Conservation (phyloP, 1,140 invertebrate species). For the Trachelipus rathkii region DNA sequence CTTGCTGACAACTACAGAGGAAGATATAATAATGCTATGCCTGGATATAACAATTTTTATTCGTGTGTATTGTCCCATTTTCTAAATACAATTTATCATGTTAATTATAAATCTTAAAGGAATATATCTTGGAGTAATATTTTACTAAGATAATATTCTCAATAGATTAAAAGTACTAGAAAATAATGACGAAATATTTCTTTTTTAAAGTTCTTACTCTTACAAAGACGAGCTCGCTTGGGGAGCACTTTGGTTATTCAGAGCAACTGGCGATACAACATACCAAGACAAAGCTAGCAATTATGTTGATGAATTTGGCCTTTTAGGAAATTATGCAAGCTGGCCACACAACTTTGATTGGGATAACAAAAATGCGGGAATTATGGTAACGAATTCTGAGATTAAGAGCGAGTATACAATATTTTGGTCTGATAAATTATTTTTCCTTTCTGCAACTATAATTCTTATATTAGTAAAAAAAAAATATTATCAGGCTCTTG, state of each 20-base stretch:
- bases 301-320: slow-evolving; percentile 55
- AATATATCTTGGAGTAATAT: too few relatives aligned
- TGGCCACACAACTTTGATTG: slow-evolving; percentile 23
- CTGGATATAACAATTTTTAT: slow-evolving; percentile 46
- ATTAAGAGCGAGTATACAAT: background rate
- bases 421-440: background rate
- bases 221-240: slow-evolving; percentile 62
- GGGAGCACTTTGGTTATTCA: slow-evolving; percentile 61
- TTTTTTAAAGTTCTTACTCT: slow-evolving; percentile 27
- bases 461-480: background rate
- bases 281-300: slow-evolving; percentile 46
- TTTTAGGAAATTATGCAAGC: slow-evolving; percentile 33
- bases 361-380: slow-evolving; percentile 30
- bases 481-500: too few relatives aligned
- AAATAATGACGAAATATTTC: too few relatives aligned
- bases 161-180: too few relatives aligned
- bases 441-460: background rate
- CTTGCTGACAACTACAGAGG: slow-evolving; percentile 52
- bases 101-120: too few relatives aligned
- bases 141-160: too few relatives aligned
- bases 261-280: slow-evolving; percentile 51
- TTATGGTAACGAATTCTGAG: background rate
- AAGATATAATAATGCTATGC: slow-evolving; percentile 50
- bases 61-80: background rate
- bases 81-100: too few relatives aligned